phyloP scores from a whole-genome alignment of 2,888 invertebrate genomes.

The Capitulum mitella region DNA sequence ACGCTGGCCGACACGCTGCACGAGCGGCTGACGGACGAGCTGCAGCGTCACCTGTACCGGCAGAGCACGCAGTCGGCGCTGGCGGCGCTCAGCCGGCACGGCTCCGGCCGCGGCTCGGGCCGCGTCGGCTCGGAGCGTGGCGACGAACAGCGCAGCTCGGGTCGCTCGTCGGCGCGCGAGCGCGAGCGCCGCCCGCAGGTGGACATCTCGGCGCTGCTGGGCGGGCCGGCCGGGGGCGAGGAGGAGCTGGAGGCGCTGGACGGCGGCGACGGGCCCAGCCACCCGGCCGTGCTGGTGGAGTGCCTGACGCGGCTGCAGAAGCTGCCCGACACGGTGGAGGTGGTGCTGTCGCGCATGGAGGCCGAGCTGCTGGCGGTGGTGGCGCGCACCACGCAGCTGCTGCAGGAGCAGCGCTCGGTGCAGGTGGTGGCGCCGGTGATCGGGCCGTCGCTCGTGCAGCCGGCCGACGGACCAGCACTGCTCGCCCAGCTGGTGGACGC shows the following conservation, averaged over 20 bases:
- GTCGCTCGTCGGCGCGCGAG: constrained; percentile 29
- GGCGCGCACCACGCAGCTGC: neutral
- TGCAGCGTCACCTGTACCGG: constrained; percentile 63
- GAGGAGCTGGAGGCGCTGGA: constrained; percentile 31
- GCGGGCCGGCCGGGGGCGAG: constrained; percentile 26
- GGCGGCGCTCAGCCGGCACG: constrained; percentile 52
- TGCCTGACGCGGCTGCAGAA: constrained; percentile 75
- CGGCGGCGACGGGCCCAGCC: constrained; percentile 51
- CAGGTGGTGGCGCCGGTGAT: neutral
- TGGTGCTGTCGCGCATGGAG: constrained; percentile 41
- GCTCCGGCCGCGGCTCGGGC: constrained; percentile 45
- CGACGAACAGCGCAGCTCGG: constrained; percentile 31
- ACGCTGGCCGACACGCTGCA: constrained; percentile 55
- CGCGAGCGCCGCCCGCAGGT: constrained; percentile 30
- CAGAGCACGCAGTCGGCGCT: constrained; percentile 52
- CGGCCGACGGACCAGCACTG: constrained; percentile 25
- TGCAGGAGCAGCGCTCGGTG: neutral
- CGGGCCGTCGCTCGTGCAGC: neutral
- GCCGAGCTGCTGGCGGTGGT: neutral
- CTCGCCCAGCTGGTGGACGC: constrained; percentile 57
- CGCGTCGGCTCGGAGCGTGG: constrained; percentile 28
- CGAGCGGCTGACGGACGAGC: constrained; percentile 59
- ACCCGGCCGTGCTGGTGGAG: constrained; percentile 68
- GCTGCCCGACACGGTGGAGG: constrained; percentile 77
- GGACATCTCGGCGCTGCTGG: constrained; percentile 18